A percentile compares a stretch with the other conserved stretches of the same genome.
Conservation (phyloP, 2,113 vertebrate species). For the Calypte anna region DNA sequence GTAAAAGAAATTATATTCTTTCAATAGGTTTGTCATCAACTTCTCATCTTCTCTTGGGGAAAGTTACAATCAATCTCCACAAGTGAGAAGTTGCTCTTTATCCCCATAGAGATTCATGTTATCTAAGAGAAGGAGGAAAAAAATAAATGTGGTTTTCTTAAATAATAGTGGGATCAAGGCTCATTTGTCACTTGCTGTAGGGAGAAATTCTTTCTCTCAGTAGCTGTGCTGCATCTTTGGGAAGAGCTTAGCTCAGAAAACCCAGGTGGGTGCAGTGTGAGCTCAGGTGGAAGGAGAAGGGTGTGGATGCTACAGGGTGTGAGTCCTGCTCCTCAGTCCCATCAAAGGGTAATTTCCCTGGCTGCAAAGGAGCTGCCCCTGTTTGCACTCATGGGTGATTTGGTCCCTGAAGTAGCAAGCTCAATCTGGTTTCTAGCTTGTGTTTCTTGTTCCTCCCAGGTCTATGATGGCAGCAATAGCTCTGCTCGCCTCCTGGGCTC, state of each 20-base stretch:
- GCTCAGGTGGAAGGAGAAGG: not conserved
- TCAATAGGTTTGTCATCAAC: slow-evolving; percentile 2
- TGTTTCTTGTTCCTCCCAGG: slow-evolving; percentile 73
- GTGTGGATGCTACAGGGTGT: not conserved
- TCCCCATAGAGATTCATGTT: not conserved
- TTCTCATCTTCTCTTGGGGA: not conserved
- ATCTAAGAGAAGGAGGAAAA: not conserved
- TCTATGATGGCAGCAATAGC: slow-evolving; percentile 94
- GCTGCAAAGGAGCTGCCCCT: not conserved
- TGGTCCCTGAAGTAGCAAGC: not conserved
- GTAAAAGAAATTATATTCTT: not conserved
- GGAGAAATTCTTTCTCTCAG: not conserved
- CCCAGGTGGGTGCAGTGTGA: not conserved
- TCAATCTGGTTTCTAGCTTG: not conserved
- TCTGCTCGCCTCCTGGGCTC: slow-evolving; percentile 88
- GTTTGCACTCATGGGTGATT: rapidly evolving
- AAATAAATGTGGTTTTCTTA: not conserved
- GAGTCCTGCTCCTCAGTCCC: not conserved
- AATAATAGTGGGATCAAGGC: not conserved
- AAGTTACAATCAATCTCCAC: not conserved
- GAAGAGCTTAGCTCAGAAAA: not conserved
- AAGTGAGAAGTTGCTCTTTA: not conserved
- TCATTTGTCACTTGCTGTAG: not conserved
- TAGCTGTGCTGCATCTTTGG: not conserved
- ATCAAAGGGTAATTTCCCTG: not conserved